Evolutionary conservation across 2,113 vertebrate species (phyloP), one percentile per base, ranked within the genome.

Genomic region (Sylvilagus bachmani): DNA sequence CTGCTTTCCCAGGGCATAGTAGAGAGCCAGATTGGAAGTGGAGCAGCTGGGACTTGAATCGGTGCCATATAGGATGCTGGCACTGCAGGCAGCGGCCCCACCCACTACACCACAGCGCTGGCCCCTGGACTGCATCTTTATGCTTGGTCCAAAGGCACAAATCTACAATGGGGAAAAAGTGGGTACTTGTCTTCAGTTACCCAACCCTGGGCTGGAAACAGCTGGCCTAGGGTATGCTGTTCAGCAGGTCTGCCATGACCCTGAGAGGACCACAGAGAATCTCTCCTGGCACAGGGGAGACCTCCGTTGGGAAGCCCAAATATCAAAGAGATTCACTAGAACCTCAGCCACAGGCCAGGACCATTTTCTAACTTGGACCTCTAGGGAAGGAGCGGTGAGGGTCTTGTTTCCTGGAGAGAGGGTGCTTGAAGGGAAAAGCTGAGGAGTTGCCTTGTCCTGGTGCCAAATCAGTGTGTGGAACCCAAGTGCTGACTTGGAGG

Each of bases 281-380:
- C 78, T 66, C 36, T 83, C 31, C 29, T 0, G 17, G 69, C 31
- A 53, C 27, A n/a, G 27, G 73, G 8, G 10, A 86, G 25, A 27
- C 66, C 71, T 82, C 81, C 89, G 38, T 19, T 44, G 49, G 38
- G 49, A 94, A 96, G 92, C 67, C 74, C 67, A 73, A 80, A 64
- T 38, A 90, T 70, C 84, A 92, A 8, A 82, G 33, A 94, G 49
- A 38, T 69, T 78, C 92, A 89, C 36, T 16, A 82, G n/a, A 88
- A 31, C 21, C 33, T 81, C 14, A 8, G 27, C n/a, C 44, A 71
- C 10, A 16, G 53, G 83, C 91, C 44, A 74, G 51, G n/a, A 53
- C 53, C 70, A 89, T 77, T 84, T 92, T 69, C 73, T 53, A 93
- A 78, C 33, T n/a, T 79, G 49, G 71, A 81, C 13, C 19, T 91